Base-by-base conservation (phyloP, 2,113 vertebrate genomes). In the Macquaria australasica region DNA sequence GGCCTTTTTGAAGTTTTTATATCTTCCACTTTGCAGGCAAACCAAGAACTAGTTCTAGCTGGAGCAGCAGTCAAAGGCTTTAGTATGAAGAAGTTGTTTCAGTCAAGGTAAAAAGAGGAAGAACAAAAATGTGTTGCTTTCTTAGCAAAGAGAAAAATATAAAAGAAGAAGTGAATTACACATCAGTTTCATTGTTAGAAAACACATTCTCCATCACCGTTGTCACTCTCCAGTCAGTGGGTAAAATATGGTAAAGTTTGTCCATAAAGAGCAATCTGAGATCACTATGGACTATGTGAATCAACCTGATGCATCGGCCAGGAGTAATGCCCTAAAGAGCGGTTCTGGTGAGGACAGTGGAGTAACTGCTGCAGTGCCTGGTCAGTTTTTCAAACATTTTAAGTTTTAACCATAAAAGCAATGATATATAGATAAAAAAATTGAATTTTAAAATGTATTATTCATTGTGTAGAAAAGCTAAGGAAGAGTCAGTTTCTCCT, bases 231-330 rank as follows among this genome's bases (percentile, higher is more conserved):
- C 10, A 28, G 28, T 69, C 37, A 18, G 25, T 18, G 0, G 15
- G 18, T 15, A 12, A 66, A 78, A 21, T 10, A 73, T 55, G 48
- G 39, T 31, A 14, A 75, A 1, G 14, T 39, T 82, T 72, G 8
- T 56, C n/a, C 51, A 56, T 10, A 3, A 16, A 28, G 55, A 68
- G 8, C 20, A 78, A 51, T 28, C 48, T n/a, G 79, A 85, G 39
- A 64, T 79, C 21, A 37, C 31, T 21, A 53, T 51, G 60, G 79
- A 81, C n/a, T 77, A 84, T 1, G n/a, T 59, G 5, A 83, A 83
- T 58, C 2, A 50, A 16, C 75, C 62, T 45, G 20, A 66, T 12
- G 6, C 9, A 7, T 31, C 18, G 6, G 41, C 63, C 21, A 50
- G 25, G 21, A 31, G 9, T 8, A 1, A 20, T 6, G 21, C 37